phyloP scores from a whole-genome alignment of 2,113 vertebrate species.

The Rostratula benghalensis region DNA sequence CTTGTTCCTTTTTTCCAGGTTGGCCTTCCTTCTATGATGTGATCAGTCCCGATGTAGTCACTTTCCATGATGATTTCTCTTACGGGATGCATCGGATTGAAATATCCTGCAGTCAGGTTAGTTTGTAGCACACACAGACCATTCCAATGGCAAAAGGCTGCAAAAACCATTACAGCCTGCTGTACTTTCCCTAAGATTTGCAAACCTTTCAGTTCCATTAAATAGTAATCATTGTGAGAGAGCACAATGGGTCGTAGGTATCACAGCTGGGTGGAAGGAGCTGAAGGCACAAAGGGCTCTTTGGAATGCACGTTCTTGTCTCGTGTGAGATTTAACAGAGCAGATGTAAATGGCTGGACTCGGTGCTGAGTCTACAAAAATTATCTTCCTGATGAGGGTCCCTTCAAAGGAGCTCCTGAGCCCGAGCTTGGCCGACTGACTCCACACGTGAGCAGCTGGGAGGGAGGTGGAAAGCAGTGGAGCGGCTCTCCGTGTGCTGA shows the following conservation, averaged over 20 bases:
- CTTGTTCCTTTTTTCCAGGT: slow-evolving; percentile 74
- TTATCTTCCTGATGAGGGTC: slow-evolving; percentile 5
- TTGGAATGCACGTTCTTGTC: background rate
- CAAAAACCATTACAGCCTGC: background rate
- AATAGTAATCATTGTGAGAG: slow-evolving; percentile 21
- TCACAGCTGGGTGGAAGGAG: background rate
- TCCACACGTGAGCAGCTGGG: background rate
- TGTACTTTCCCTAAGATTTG: background rate
- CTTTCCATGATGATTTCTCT: slow-evolving; percentile 86
- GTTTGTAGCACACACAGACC: slow-evolving; percentile 38
- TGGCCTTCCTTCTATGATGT: slow-evolving; percentile 96
- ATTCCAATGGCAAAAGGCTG: background rate
- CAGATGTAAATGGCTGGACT: slow-evolving; percentile 23
- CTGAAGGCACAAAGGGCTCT: slow-evolving; percentile 21
- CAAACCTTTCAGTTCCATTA: slow-evolving; percentile 32
- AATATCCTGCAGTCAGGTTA: slow-evolving; percentile 92
- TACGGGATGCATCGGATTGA: slow-evolving; percentile 94
- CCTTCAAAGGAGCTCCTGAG: slow-evolving; percentile 37
- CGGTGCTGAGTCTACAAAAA: background rate
- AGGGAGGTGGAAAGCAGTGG: background rate
- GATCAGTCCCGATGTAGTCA: slow-evolving; percentile 81
- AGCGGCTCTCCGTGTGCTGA: slow-evolving; percentile 20
- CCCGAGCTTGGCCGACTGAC: background rate
- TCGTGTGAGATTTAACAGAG: slow-evolving; percentile 41
- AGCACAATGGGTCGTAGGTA: background rate